Conservation (phyloP, 2,888 invertebrate genomes). For the Tenthredo livida region DNA sequence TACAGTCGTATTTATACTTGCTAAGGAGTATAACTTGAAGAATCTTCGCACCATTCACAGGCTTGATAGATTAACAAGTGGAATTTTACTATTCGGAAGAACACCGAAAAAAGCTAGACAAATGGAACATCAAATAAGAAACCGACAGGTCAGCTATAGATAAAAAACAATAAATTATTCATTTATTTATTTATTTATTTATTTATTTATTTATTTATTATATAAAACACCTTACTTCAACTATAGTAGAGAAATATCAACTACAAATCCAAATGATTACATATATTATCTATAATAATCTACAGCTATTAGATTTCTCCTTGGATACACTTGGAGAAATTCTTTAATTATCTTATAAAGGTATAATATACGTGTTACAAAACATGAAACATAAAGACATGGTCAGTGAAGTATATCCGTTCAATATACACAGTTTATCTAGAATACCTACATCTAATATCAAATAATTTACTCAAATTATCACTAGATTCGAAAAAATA, state of each 20-base stretch:
- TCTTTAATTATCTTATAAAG: not conserved
- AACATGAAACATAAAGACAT: not conserved
- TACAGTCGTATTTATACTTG: constrained; percentile 96
- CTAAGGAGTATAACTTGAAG: constrained; percentile 96
- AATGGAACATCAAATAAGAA: constrained; percentile 97
- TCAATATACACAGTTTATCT: not conserved
- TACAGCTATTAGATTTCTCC: constrained; percentile 33
- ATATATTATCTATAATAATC: not conserved
- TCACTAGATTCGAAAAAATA: not conserved
- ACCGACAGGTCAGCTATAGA: constrained; percentile 81
- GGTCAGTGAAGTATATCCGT: not conserved
- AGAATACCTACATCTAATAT: not conserved
- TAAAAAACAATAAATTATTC: not conserved
- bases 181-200: too few species aligned
- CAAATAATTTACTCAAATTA: not conserved
- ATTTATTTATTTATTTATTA: not conserved
- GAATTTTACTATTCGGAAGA: constrained; percentile 94
- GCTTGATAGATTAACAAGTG: constrained; percentile 97
- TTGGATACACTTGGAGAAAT: constrained; percentile 33
- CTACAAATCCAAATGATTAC: not conserved
- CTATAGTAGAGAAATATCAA: not conserved
- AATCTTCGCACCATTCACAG: constrained; percentile 97
- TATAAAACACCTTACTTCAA: not conserved
- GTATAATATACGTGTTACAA: not conserved
- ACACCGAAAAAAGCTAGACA: constrained; percentile 95